phyloP scores from a whole-genome alignment of 2,113 vertebrate species.

The Perccottus glenii region DNA sequence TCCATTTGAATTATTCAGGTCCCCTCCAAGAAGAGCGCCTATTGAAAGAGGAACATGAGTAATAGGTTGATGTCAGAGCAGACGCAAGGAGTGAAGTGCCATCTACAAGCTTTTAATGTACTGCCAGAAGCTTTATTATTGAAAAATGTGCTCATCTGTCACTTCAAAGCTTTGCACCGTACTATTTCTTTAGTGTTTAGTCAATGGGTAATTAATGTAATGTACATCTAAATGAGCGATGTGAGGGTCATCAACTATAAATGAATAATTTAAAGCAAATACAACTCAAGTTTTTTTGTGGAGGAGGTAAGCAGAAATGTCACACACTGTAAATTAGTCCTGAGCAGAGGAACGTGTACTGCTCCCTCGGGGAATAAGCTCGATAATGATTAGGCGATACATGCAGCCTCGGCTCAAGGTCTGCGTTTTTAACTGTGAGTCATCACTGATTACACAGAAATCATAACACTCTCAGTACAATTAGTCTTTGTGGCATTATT shows the following conservation, averaged over 20 bases:
- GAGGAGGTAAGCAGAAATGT: constrained; percentile 13
- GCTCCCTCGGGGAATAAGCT: constrained; percentile 3
- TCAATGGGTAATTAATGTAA: neutral
- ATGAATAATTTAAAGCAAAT: constrained; percentile 5
- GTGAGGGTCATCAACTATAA: neutral
- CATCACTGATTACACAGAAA: neutral
- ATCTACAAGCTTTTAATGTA: constrained; percentile 3
- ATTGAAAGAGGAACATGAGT: constrained; percentile 34
- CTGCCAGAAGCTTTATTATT: neutral
- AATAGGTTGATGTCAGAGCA: neutral
- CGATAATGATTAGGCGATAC: constrained; percentile 12
- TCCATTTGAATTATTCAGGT: constrained; percentile 92
- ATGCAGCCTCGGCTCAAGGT: neutral
- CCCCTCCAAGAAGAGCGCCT: constrained; percentile 95
- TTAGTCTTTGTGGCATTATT: neutral
- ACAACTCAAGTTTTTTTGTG: neutral
- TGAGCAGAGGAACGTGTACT: constrained; percentile 14
- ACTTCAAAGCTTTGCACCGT: neutral
- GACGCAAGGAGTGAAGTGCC: neutral
- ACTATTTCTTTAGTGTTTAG: neutral
- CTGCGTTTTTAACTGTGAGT: neutral
- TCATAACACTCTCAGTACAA: neutral
- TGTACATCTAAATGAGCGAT: neutral
- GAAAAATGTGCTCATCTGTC: neutral
- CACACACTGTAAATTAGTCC: constrained; percentile 22